Percentiles rank a stretch among this genome's conserved stretches.
phyloP scores from a whole-genome alignment of 2,797 vertebrate species.

The Acrossocheilus fasciatus region DNA sequence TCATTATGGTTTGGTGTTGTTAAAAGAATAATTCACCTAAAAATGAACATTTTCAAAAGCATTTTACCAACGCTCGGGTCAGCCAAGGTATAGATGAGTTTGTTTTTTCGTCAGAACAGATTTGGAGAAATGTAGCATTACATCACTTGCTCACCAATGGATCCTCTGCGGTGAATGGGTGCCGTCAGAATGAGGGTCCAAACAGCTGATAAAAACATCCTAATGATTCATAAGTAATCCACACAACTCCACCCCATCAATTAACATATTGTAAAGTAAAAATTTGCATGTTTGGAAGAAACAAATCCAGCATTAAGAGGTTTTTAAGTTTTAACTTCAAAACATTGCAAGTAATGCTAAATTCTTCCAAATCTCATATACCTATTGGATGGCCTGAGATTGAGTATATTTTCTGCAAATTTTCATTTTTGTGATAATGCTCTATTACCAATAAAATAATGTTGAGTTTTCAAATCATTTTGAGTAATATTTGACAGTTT shows the following conservation, averaged over 20 bases:
- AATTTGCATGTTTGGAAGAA: background rate
- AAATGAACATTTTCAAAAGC: background rate
- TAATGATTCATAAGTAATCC: background rate
- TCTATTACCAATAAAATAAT: background rate
- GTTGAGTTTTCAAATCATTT: background rate
- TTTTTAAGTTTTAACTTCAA: too few relatives aligned
- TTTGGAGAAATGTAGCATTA: background rate
- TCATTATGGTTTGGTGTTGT: background rate
- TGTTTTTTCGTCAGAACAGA: background rate
- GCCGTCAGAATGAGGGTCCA: background rate
- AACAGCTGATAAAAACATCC: background rate
- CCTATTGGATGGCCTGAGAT: background rate
- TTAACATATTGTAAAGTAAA: background rate
- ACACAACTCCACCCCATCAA: background rate
- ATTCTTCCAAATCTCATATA: background rate
- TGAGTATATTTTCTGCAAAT: background rate
- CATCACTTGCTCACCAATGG: background rate
- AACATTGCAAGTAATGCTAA: background rate
- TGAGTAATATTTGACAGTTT: background rate
- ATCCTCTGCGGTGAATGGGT: background rate
- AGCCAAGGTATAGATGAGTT: background rate
- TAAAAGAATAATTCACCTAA: background rate
- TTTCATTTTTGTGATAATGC: background rate
- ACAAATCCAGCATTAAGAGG: background rate
- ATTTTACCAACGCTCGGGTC: background rate